These are phyloP conservation scores for Prietella phreatophila DNA, from an alignment of 2,113 vertebrate species.

Conservation along the genomic window DNA sequence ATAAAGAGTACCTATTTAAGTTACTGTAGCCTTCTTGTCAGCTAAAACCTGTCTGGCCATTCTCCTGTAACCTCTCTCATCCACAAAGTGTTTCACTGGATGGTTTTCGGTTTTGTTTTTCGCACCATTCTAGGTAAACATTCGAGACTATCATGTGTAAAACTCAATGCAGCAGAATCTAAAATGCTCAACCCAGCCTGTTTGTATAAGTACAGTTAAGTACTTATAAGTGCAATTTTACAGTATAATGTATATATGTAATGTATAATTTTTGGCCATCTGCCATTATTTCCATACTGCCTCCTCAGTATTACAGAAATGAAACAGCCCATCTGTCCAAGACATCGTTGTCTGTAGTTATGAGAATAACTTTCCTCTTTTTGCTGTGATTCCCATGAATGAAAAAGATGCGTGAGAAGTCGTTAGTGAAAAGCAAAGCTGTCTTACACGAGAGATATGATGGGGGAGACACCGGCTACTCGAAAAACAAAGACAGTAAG, in stretches of 20 bases:
- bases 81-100: background rate
- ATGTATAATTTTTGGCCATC: background rate
- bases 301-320: background rate
- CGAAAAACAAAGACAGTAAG: slow-evolving; percentile 51
- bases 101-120: background rate
- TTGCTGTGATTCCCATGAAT: background rate
- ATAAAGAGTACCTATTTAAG: background rate
- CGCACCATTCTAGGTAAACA: background rate
- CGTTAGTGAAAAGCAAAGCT: background rate
- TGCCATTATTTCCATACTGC: background rate
- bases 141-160: background rate
- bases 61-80: background rate
- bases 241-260: background rate
- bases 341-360: background rate
- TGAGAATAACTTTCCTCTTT: background rate
- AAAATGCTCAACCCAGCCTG: background rate
- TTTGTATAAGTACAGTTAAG: background rate
- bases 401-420: background rate
- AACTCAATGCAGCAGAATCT: background rate
- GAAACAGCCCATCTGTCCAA: background rate
- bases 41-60: too few species aligned
- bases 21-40: too few species aligned
- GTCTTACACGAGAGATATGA: background rate
- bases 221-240: too few species aligned
- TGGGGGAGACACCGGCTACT: slow-evolving; percentile 35